A percentile compares a stretch with the other conserved stretches of the same genome.
Conservation (phyloP, 2,888 invertebrate genomes). For the Phortica magna region DNA sequence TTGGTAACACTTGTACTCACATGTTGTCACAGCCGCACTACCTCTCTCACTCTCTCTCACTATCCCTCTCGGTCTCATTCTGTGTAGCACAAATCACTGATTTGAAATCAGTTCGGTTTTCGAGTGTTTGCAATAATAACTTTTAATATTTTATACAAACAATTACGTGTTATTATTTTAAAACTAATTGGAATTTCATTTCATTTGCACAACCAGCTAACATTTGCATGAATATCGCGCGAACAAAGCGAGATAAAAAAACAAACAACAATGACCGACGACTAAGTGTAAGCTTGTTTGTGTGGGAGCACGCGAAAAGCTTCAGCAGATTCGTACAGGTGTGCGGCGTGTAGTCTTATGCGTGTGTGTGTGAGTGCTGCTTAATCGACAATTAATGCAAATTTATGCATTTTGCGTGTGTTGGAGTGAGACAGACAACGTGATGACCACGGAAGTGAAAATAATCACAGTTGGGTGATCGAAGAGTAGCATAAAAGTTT, state of each 20-base stretch:
- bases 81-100: neutral
- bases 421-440: neutral
- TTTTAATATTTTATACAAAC: constrained; percentile 36
- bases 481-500: too few relatives aligned
- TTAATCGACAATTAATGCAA: neutral
- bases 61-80: neutral
- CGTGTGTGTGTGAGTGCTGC: neutral
- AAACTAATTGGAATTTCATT: constrained; percentile 27
- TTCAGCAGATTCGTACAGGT: neutral
- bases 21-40: neutral
- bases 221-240: too few relatives aligned
- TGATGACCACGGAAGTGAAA: neutral
- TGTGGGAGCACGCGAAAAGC: neutral
- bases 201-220: neutral
- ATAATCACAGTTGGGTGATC: neutral
- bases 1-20: too few relatives aligned
- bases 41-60: constrained; percentile 30
- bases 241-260: neutral
- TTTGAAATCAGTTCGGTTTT: constrained; percentile 1
- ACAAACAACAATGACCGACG: neutral
- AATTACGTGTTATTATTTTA: constrained; percentile 62
- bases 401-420: neutral
- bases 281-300: neutral
- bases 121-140: constrained; percentile 1
- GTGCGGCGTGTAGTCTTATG: neutral